Evolutionary conservation across 2,797 vertebrate genomes (phyloP), one percentile per base, ranked within the genome.

Genomic region (Oceanodroma leucorhoa): DNA sequence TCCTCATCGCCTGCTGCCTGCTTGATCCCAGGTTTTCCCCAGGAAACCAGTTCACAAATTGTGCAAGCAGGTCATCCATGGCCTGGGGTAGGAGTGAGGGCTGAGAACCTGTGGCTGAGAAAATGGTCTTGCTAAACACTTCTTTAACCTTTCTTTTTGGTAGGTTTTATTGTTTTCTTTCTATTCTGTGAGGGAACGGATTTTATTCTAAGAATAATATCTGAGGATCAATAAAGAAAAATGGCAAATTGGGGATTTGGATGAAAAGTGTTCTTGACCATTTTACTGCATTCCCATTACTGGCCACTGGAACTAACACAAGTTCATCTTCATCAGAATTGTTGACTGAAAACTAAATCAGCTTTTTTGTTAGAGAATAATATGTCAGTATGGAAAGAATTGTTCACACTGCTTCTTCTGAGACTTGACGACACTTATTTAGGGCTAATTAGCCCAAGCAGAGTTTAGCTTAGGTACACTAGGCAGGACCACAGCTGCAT

Each of bases 351-450:
- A 91, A 65, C 12, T 36, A 79, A 76, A 88, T 0, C 29, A 79
- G n/a, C 24, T 83, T 94, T 94, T 90, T 72, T 92, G n/a, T 65
- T 82, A 70, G 29, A 53, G 36, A 80, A 80, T 30, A 82, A 19
- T 65, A 67, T 12, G 9, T 70, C 26, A 32, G 18, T 65, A 43
- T 84, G 43, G n/a, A 90, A 92, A 60, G 58, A 66, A 84, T 48
- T 78, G 61, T 72, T 29, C 29, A 38, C 48, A 24, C 23, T 87
- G 81, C 70, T 61, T 94, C 64, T 91, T 89, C 73, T 79, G 50
- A 80, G 50, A 89, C 54, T 60, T 65, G 27, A 65, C 0, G 0
- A 88, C 15, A 17, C 75, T 57, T 1, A 3, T 80, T 75, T 78
- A 92, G 0, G 0, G 36, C 26, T 92, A 75, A 89, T 67, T 86